These are phyloP conservation scores for Gobiocypris rarus DNA, from an alignment of 2,113 vertebrate genomes.

Conservation along the genomic window DNA sequence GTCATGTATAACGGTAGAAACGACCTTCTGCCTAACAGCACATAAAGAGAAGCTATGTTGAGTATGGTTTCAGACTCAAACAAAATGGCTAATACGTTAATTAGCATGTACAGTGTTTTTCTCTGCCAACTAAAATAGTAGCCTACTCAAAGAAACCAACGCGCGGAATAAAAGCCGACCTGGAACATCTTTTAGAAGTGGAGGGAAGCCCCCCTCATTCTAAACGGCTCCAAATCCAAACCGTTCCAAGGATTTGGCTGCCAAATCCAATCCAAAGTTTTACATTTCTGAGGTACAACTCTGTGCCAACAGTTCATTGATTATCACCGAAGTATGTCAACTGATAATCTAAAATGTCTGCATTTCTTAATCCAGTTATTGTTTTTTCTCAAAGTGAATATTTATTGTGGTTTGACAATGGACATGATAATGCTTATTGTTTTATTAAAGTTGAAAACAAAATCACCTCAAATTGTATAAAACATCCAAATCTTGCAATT, in stretches of 20 bases:
- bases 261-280: too few species aligned
- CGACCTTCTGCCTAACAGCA: conserved; percentile 81
- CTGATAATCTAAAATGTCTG: not conserved
- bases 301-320: not conserved
- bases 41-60: conserved; percentile 53
- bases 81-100: not conserved
- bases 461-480: not conserved
- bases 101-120: not conserved
- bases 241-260: too few species aligned
- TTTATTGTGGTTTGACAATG: not conserved
- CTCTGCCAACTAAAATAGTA: not conserved
- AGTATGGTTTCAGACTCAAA: not conserved
- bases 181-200: not conserved
- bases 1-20: conserved; percentile 81
- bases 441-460: not conserved
- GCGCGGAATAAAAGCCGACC: not conserved
- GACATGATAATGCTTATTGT: not conserved
- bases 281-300: not conserved
- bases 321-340: conserved; percentile 14
- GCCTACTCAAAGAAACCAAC: not conserved
- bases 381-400: not conserved
- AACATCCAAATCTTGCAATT: not conserved
- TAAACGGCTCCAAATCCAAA: not conserved
- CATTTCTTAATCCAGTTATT: not conserved
- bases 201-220: not conserved